Evolutionary conservation across 1,140 invertebrate species (phyloP), one percentile per base, ranked within the genome.

Genomic region (Drosophila eugracilis): DNA sequence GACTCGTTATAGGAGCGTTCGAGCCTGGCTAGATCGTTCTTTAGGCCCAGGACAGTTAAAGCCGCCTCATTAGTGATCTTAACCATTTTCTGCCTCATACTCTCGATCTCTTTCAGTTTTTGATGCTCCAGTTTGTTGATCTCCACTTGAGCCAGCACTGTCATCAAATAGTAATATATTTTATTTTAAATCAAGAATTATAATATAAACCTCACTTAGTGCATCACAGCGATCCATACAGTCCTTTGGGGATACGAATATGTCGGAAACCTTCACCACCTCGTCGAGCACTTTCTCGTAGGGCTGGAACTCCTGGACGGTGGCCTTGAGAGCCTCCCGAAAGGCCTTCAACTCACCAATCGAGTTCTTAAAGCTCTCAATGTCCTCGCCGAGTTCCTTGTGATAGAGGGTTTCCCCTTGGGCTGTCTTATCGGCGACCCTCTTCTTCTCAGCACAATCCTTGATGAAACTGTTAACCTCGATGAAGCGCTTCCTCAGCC

Each of bases 401-500:
- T 91, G 91, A 15, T 85, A 32, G 21, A 48, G 39, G 0, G 3
- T 70, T 44, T 91, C 85, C 1, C 45, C 28, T 1, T 28, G 32
- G 28, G 88, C 81, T 15, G 60, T 44, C 45, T 89, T 78, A n/a
- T 86, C 84, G 2, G 91, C 85, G 0, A 58, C 19, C 4, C 63
- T 53, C 37, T 85, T 85, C 45, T 91, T 91, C 17, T 90, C 84
- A 14, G 30, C 55, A 12, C 91, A 91, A 30, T 91, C 89, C 62
- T 90, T 89, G 12, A 92, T 90, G 32, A 92, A 92, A 48, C 57
- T 77, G 66, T 91, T 92, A 3, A 90, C 89, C 49, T 85, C 75
- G 37, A 92, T 89, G 34, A 91, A 91, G 21, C 86, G 81, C 32
- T 88, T 57, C 10, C 91, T 62, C 21, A 91, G 44, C n/a, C 79